Evolutionary conservation across 2,888 invertebrate species (phyloP).

Genomic region (Netelia fuscicornis): DNA sequence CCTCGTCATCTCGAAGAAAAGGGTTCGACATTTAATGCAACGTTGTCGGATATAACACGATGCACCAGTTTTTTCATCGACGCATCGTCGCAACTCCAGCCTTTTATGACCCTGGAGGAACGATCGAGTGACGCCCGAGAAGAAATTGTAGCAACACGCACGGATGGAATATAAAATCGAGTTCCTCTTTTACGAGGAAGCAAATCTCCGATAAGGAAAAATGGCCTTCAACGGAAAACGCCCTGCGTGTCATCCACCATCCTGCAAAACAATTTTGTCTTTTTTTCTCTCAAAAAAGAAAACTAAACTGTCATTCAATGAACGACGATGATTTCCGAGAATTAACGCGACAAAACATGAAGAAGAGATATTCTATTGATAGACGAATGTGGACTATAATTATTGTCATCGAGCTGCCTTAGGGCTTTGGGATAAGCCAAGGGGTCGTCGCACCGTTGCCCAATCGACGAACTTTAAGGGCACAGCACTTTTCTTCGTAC

Average conservation of each 20-base stretch:
- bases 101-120: constrained; percentile 34
- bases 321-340: constrained; percentile 45
- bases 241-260: not conserved
- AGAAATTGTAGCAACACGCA: constrained; percentile 57
- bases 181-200: constrained; percentile 18
- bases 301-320: constrained; percentile 24
- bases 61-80: constrained; percentile 41
- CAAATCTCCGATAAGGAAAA: constrained; percentile 17
- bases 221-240: constrained; percentile 10
- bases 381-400: constrained; percentile 44
- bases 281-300: constrained; percentile 4
- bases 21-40: constrained; percentile 57
- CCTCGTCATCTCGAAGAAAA: constrained; percentile 24
- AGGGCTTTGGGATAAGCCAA: constrained; percentile 34
- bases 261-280: not conserved
- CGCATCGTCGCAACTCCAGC: constrained; percentile 13
- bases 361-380: constrained; percentile 47
- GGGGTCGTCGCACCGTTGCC: constrained; percentile 69
- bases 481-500: constrained; percentile 12
- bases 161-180: constrained; percentile 7
- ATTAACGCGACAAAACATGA: not conserved
- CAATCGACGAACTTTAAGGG: constrained; percentile 58
- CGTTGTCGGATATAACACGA: not conserved
- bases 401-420: constrained; percentile 38
- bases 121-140: not conserved